phyloP scores from a whole-genome alignment of 2,113 vertebrate species.

The Chionis minor region DNA sequence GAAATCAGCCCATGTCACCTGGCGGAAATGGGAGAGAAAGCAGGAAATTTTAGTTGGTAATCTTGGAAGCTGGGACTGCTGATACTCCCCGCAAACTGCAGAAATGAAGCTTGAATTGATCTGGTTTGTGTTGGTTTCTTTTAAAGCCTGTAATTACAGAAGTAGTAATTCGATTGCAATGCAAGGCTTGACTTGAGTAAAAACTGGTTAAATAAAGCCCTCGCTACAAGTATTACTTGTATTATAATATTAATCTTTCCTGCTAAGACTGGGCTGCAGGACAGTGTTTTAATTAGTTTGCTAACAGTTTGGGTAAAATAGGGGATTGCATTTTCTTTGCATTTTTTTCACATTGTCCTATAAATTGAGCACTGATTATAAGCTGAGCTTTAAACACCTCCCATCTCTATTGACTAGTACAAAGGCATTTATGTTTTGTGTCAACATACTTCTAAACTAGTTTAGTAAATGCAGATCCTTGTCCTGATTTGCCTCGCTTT shows the following conservation, averaged over 20 bases:
- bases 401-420: neutral
- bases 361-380: neutral
- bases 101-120: neutral
- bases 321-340: neutral
- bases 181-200: neutral
- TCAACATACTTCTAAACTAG: neutral
- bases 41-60: neutral
- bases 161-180: neutral
- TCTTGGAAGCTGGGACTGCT: neutral
- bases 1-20: slow-evolving; percentile 84
- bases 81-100: neutral
- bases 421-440: neutral
- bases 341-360: accelerated
- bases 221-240: neutral
- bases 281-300: neutral
- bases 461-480: neutral
- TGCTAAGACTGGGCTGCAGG: neutral
- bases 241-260: neutral
- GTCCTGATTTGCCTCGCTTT: neutral
- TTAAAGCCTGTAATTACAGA: neutral
- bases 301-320: neutral
- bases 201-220: neutral
- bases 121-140: neutral
- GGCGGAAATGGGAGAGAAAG: neutral
- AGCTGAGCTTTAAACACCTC: neutral